Evolutionary conservation across 2,113 vertebrate species (phyloP).

Genomic region (Nycticorax nycticorax): DNA sequence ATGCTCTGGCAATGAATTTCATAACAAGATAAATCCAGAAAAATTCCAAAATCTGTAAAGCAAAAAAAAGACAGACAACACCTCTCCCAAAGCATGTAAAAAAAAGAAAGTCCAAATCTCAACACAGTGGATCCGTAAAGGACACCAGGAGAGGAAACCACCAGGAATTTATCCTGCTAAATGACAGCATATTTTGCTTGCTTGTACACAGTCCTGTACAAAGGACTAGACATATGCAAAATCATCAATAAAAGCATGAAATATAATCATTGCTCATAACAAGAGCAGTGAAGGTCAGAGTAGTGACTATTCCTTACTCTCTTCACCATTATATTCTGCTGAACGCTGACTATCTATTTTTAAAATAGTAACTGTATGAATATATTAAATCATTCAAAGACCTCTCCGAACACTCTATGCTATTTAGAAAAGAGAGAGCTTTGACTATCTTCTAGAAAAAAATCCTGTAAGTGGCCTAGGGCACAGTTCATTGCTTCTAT

Average conservation of each 20-base stretch:
- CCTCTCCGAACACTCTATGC: background rate
- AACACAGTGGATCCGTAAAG: background rate
- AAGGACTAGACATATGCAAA: background rate
- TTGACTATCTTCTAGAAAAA: background rate
- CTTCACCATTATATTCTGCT: background rate
- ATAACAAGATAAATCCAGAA: background rate
- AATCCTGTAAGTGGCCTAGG: background rate
- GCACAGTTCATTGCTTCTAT: background rate
- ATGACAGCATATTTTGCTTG: background rate
- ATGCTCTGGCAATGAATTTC: background rate
- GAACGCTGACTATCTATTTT: background rate
- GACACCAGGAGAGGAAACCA: background rate
- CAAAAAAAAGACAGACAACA: background rate
- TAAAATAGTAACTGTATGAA: background rate
- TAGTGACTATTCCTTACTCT: background rate
- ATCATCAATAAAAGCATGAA: background rate
- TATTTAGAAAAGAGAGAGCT: background rate
- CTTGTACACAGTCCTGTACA: no score
- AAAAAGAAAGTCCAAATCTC: background rate
- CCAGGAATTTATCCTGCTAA: background rate
- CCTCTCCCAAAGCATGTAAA: accelerated
- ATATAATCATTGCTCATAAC: no score
- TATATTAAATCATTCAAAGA: background rate
- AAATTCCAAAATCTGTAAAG: background rate
- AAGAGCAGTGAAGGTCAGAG: background rate